Percentiles rank a stretch among this genome's conserved stretches.
Evolutionary conservation across 2,113 vertebrate genomes (phyloP).

Genomic region (Oostethus manadensis): DNA sequence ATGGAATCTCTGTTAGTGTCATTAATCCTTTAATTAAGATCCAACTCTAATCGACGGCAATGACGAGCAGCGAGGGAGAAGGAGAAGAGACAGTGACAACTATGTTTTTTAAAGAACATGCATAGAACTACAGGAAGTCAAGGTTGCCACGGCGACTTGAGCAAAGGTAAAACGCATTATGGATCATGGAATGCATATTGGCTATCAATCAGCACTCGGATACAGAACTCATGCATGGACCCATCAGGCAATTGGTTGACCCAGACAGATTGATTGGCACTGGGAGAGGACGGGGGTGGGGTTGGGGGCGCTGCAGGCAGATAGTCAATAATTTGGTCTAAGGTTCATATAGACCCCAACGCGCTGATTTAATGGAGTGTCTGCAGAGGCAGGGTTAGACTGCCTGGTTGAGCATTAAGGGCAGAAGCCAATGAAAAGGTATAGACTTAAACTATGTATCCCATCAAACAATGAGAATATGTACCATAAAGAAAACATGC

Average conservation of each 20-base stretch:
- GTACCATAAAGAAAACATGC: neutral
- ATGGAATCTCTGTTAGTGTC: too few relatives aligned
- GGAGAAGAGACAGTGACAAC: conserved; percentile 36
- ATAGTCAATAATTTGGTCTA: conserved; percentile 44
- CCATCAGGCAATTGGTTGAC: conserved; percentile 34
- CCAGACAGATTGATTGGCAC: conserved; percentile 55
- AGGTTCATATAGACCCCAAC: conserved; percentile 35
- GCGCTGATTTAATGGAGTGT: conserved; percentile 44
- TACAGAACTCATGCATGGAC: conserved; percentile 22
- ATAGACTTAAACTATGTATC: too few relatives aligned
- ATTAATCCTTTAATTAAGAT: too few relatives aligned
- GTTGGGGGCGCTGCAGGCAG: conserved; percentile 30
- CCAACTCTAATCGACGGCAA: too few relatives aligned
- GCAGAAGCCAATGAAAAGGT: too few relatives aligned
- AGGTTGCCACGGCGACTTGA: conserved; percentile 25
- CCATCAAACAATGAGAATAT: too few relatives aligned
- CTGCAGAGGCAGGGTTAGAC: conserved; percentile 1
- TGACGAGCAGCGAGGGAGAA: conserved; percentile 19
- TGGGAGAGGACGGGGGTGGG: neutral
- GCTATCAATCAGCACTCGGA: conserved; percentile 26
- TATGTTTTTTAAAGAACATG: conserved; percentile 41
- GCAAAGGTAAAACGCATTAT: conserved; percentile 41
- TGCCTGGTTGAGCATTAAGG: conserved; percentile 10
- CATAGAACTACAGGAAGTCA: conserved; percentile 29
- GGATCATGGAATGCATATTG: conserved; percentile 20